Percentiles rank a stretch among this genome's conserved stretches.
phyloP scores from a whole-genome alignment of 2,888 invertebrate genomes.

The Tenthredo distinguenda region DNA sequence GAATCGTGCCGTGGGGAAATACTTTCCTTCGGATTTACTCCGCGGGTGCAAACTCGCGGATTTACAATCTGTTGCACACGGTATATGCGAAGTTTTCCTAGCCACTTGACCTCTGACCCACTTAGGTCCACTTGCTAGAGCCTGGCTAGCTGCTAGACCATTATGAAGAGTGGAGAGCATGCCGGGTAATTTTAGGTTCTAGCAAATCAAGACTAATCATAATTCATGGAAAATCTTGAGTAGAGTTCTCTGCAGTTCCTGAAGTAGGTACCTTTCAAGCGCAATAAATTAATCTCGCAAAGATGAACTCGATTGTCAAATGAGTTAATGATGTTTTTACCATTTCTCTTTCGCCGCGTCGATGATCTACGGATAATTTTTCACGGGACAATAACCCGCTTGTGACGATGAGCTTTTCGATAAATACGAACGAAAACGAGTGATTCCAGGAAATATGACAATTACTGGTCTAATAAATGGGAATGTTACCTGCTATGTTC shows the following conservation, averaged over 20 bases:
- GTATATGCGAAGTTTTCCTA: slow-evolving; percentile 10
- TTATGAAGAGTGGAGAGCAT: slow-evolving; percentile 18
- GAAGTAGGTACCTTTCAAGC: neutral
- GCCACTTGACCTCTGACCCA: slow-evolving; percentile 28
- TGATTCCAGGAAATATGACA: slow-evolving; percentile 3
- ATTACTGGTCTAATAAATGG: neutral
- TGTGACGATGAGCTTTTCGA: neutral
- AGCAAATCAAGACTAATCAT: slow-evolving; percentile 3
- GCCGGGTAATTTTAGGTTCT: slow-evolving; percentile 20
- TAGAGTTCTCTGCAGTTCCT: neutral
- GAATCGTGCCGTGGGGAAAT: neutral
- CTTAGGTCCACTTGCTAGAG: neutral
- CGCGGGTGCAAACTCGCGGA: no score
- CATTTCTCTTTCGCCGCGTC: neutral
- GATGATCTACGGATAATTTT: neutral
- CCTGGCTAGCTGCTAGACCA: neutral
- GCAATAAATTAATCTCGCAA: neutral
- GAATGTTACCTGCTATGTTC: neutral
- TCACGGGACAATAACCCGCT: neutral
- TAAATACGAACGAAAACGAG: slow-evolving; percentile 3
- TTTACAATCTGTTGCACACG: slow-evolving; percentile 28
- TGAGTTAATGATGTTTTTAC: neutral
- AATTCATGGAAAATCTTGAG: slow-evolving; percentile 1
- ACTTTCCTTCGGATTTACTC: neutral
- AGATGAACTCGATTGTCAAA: neutral